phyloP scores from a whole-genome alignment of 2,888 invertebrate genomes.

The Andrena chrysosceles region DNA sequence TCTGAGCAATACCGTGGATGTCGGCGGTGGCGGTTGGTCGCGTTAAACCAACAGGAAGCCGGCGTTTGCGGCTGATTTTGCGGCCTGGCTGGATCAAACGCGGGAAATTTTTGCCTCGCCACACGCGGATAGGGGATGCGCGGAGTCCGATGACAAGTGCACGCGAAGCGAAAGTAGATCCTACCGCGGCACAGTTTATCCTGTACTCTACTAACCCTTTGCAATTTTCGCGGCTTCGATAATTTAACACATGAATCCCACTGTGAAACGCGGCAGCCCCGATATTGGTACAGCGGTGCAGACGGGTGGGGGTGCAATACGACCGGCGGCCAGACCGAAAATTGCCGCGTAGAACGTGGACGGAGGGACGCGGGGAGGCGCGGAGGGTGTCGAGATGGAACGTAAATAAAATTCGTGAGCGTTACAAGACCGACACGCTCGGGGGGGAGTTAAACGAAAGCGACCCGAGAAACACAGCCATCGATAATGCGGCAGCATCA shows the following conservation, averaged over 20 bases:
- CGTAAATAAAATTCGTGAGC: conserved; percentile 53
- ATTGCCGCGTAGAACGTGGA: conserved; percentile 23
- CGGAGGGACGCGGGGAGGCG: no score
- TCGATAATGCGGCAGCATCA: conserved; percentile 61
- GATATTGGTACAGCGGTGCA: no score
- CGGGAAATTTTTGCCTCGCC: not conserved
- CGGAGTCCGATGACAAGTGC: not conserved
- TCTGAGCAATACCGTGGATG: conserved; percentile 71
- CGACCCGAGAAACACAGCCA: conserved; percentile 48
- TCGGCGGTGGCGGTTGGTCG: conserved; percentile 64
- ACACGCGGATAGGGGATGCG: not conserved
- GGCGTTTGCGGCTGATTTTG: conserved; percentile 33
- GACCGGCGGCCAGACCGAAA: conserved; percentile 35
- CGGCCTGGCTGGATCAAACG: not conserved
- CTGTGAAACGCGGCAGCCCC: no score
- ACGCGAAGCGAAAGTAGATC: no score
- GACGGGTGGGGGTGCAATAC: not conserved
- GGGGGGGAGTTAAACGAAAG: conserved; percentile 50
- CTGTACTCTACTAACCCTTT: no score
- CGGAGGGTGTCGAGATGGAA: not conserved
- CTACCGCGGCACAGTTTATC: no score
- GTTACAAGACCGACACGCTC: conserved; percentile 31
- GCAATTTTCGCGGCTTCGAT: no score
- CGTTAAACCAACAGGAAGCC: conserved; percentile 69
- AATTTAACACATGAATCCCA: no score